phyloP scores from a whole-genome alignment of 2,797 vertebrate genomes.

The Dendrocincla fuliginosa region DNA sequence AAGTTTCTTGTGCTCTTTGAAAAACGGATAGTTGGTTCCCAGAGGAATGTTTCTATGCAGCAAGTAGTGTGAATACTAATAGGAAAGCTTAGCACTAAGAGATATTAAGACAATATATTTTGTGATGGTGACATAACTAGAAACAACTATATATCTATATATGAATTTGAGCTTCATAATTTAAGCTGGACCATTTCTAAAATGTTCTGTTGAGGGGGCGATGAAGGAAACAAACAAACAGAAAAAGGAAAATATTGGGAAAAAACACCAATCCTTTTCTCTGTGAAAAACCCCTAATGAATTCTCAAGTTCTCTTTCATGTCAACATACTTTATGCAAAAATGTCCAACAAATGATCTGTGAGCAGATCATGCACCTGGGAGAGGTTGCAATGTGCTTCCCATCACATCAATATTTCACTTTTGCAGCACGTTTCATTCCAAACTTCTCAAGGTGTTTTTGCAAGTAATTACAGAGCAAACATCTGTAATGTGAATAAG shows the following conservation, averaged over 20 bases:
- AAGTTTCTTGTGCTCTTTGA: not conserved
- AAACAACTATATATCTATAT: not conserved
- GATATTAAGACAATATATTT: slow-evolving; percentile 51
- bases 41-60: not conserved
- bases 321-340: not conserved
- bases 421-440: not conserved
- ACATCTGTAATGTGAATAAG: not conserved
- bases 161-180: not conserved
- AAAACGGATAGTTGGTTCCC: not conserved
- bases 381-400: not conserved
- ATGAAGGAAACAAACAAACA: not conserved
- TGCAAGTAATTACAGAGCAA: not conserved
- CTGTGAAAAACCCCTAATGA: not conserved
- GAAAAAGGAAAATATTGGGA: not conserved
- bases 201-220: not conserved
- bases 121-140: not conserved
- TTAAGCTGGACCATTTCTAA: not conserved
- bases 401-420: not conserved
- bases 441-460: not conserved
- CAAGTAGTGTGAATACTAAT: not conserved
- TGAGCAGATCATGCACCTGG: not conserved
- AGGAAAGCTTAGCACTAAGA: not conserved
- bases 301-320: not conserved
- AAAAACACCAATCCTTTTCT: not conserved
- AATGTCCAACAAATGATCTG: not conserved